Percentiles rank a stretch among this genome's conserved stretches.
These are phyloP conservation scores for Stenichneumon culpator DNA, from an alignment of 2,888 invertebrate genomes.

Conservation along the genomic window DNA sequence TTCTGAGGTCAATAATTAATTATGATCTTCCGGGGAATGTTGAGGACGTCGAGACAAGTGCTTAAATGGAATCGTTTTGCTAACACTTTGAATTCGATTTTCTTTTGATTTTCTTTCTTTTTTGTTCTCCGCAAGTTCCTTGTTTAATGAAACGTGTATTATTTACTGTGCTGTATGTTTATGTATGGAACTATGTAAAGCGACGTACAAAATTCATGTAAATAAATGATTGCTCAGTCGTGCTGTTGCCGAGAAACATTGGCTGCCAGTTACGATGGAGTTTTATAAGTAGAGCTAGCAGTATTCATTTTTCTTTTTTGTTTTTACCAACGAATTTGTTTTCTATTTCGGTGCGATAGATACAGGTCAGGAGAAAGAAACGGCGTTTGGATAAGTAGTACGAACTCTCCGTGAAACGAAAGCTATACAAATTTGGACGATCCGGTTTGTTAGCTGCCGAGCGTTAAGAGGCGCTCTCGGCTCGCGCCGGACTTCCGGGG, in stretches of 20 bases:
- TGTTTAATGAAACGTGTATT: neutral
- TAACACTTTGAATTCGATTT: neutral
- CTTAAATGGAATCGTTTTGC: neutral
- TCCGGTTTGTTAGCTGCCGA: slow-evolving; percentile 41
- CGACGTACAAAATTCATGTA: slow-evolving; percentile 47
- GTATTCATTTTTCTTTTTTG: neutral
- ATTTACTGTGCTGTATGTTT: neutral
- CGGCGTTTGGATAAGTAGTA: neutral
- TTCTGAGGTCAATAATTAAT: slow-evolving; percentile 41
- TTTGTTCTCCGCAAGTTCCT: slow-evolving; percentile 3
- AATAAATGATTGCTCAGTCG: slow-evolving; percentile 56
- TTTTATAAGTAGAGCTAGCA: slow-evolving; percentile 29
- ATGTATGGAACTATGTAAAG: slow-evolving; percentile 6
- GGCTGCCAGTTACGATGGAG: slow-evolving; percentile 21
- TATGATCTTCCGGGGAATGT: slow-evolving; percentile 56
- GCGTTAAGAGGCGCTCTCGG: slow-evolving; percentile 13
- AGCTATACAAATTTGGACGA: slow-evolving; percentile 39
- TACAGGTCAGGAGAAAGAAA: neutral
- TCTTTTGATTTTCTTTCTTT: slow-evolving; percentile 9
- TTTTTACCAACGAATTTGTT: neutral
- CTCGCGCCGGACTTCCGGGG: slow-evolving; percentile 1
- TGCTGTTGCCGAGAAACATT: neutral
- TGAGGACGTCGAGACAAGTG: slow-evolving; percentile 9
- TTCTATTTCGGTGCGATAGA: neutral
- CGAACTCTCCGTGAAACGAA: slow-evolving; percentile 9